A percentile compares a stretch with the other conserved stretches of the same genome.
Conservation (phyloP, 2,113 vertebrate genomes). For the Argyrosomus japonicus region DNA sequence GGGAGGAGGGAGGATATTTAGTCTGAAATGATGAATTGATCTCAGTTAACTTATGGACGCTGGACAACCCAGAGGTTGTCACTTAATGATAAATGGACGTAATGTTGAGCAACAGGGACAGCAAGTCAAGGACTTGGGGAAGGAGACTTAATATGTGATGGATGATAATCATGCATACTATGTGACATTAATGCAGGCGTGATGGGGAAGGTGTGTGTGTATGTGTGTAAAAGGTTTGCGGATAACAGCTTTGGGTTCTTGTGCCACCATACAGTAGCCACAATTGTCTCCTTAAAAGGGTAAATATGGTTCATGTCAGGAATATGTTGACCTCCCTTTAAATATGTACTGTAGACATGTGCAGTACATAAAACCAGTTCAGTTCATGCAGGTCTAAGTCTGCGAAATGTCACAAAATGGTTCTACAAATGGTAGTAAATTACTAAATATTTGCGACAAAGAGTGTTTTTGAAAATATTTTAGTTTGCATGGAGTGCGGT, state of each 20-base stretch:
- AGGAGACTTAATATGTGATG: conserved; percentile 65
- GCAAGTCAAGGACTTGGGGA: conserved; percentile 62
- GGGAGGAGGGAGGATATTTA: conserved; percentile 38
- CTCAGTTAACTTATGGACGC: conserved; percentile 64
- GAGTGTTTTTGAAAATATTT: not conserved
- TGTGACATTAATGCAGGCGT: conserved; percentile 48
- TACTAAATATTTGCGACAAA: not conserved
- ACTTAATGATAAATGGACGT: conserved; percentile 69
- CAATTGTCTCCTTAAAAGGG: not conserved
- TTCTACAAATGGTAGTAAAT: not conserved
- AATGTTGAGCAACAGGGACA: conserved; percentile 51
- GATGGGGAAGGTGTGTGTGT: conserved; percentile 6
- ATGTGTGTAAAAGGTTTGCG: not conserved
- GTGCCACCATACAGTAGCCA: not conserved
- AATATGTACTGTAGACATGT: not conserved
- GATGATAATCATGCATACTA: conserved; percentile 59
- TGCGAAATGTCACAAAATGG: not conserved
- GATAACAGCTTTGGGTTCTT: not conserved
- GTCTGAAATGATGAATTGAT: conserved; percentile 71
- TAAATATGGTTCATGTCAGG: not conserved
- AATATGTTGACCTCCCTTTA: not conserved
- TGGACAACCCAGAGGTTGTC: conserved; percentile 65
- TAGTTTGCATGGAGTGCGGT: not conserved
- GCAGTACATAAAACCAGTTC: not conserved
- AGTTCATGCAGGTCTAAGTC: not conserved